Conservation (phyloP, 1,140 invertebrate species). For the Atta texana region DNA sequence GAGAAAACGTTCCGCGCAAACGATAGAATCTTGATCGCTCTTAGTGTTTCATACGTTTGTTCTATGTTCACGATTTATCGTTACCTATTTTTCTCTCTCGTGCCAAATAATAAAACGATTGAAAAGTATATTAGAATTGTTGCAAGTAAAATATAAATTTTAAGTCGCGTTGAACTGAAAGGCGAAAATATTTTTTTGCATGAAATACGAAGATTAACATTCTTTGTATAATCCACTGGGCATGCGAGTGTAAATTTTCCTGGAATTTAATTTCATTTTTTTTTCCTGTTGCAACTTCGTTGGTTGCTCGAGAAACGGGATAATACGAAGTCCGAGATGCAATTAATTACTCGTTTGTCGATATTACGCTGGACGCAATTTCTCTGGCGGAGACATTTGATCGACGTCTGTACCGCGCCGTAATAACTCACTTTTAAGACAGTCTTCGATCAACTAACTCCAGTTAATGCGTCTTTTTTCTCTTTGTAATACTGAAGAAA, state of each 20-base stretch:
- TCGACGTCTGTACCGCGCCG: neutral
- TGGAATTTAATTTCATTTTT: neutral
- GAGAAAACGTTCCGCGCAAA: neutral
- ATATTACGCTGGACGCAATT: constrained; percentile 41
- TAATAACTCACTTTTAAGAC: constrained; percentile 56
- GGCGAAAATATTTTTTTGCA: neutral
- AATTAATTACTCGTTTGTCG: constrained; percentile 56
- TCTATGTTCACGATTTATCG: neutral
- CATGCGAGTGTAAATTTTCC: neutral
- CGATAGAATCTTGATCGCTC: neutral
- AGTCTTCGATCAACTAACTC: constrained; percentile 39
- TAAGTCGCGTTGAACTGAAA: neutral
- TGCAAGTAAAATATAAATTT: constrained; percentile 1
- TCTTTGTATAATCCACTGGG: neutral
- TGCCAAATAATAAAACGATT: neutral
- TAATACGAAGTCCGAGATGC: neutral
- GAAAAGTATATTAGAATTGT: neutral
- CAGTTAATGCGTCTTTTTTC: constrained; percentile 4
- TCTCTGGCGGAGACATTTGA: constrained; percentile 38
- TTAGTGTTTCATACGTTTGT: neutral
- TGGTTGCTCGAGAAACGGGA: neutral
- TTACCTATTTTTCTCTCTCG: neutral
- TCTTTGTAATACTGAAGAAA: neutral
- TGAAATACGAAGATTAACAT: constrained; percentile 8
- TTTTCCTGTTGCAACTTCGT: neutral